Percentiles rank a stretch among this genome's conserved stretches.
phyloP scores from a whole-genome alignment of 2,888 invertebrate genomes.

The Tachystola acroxantha region DNA sequence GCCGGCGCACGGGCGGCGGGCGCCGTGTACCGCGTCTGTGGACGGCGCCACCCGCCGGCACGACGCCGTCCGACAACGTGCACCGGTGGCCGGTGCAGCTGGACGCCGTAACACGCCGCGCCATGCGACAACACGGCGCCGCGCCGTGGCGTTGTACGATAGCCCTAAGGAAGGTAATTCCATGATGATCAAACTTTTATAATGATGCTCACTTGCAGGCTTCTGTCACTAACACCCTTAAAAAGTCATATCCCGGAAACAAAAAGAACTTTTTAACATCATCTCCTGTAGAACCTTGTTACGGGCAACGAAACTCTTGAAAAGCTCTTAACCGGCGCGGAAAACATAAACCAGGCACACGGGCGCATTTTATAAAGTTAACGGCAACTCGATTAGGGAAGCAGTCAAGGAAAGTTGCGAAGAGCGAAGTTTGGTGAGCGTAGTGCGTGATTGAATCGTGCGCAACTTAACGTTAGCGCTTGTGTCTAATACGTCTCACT shows the following conservation, averaged over 20 bases:
- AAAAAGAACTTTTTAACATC: slow-evolving; percentile 34
- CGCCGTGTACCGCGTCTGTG: no score
- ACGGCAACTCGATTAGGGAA: slow-evolving; percentile 63
- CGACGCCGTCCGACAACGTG: no score
- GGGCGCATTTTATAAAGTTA: slow-evolving; percentile 67
- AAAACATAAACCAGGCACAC: slow-evolving; percentile 65
- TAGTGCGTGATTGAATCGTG: slow-evolving; percentile 48
- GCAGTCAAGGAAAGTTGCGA: slow-evolving; percentile 56
- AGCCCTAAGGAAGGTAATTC: no score
- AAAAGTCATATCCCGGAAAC: slow-evolving; percentile 5
- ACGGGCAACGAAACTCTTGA: slow-evolving; percentile 52
- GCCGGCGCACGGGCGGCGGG: no score
- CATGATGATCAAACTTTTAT: slow-evolving; percentile 1
- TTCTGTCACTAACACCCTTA: slow-evolving; percentile 1
- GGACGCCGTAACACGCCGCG: no score
- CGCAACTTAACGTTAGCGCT: slow-evolving; percentile 24
- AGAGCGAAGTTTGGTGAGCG: slow-evolving; percentile 44
- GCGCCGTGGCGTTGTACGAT: no score
- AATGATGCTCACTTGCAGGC: not conserved
- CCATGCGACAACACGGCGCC: no score
- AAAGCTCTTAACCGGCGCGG: slow-evolving; percentile 61
- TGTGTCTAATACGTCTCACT: no score
- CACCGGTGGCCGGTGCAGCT: no score
- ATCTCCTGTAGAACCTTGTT: slow-evolving; percentile 46
- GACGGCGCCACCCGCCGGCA: no score